These are phyloP conservation scores for Cephus pulcher DNA, from an alignment of 2,888 invertebrate genomes.

Conservation along the genomic window DNA sequence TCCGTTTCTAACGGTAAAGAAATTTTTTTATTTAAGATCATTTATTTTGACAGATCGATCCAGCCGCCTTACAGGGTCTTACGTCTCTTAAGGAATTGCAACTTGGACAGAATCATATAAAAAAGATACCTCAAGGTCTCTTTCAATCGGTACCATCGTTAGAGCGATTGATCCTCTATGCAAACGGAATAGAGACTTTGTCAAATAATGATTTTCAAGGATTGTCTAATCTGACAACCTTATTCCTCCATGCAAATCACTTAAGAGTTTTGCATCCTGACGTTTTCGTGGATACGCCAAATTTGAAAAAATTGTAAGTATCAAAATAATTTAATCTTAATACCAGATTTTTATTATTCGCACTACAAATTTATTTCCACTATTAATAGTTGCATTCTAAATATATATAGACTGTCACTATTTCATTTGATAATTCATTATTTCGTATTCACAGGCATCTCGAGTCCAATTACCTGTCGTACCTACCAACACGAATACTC, in stretches of 20 bases:
- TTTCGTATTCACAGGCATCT: conserved; percentile 72
- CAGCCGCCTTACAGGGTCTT: conserved; percentile 47
- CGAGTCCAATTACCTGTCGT: conserved; percentile 80
- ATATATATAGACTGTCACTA: no score
- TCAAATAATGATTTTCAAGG: conserved; percentile 74
- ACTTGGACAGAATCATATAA: conserved; percentile 76
- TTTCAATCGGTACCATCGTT: conserved; percentile 72
- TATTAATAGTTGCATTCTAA: no score
- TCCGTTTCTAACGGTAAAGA: not conserved
- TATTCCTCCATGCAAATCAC: conserved; percentile 79
- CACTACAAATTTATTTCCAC: no score
- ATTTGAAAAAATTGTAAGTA: conserved; percentile 78
- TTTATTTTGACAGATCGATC: conserved; percentile 46
- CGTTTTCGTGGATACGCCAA: conserved; percentile 74
- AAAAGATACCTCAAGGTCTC: conserved; percentile 70
- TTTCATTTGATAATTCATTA: not conserved
- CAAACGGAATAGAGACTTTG: conserved; percentile 75
- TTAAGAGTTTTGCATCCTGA: conserved; percentile 74
- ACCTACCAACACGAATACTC: conserved; percentile 75
- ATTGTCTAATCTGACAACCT: conserved; percentile 73
- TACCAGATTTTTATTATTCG: not conserved
- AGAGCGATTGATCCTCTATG: conserved; percentile 77
- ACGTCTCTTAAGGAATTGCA: conserved; percentile 72
- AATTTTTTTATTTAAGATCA: not conserved
- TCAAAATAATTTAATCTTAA: not conserved